phyloP scores from a whole-genome alignment of 2,113 vertebrate genomes.

The Ptilorrhoa leucosticta region DNA sequence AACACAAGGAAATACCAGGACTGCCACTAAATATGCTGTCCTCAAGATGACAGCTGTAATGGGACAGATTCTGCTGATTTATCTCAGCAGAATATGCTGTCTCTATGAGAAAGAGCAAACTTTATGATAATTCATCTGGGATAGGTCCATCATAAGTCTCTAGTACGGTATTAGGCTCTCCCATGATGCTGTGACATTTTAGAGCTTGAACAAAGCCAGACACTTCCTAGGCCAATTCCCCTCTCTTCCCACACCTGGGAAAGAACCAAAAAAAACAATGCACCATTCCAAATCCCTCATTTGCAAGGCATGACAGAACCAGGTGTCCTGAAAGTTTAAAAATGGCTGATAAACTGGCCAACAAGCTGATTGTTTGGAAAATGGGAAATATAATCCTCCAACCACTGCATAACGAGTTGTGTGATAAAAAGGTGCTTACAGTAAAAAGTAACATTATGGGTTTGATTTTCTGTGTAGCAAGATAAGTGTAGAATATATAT shows the following conservation, averaged over 20 bases:
- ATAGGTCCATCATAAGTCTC: not conserved
- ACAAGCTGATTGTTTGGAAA: not conserved
- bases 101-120: not conserved
- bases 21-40: not conserved
- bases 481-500: not conserved
- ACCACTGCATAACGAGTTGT: not conserved
- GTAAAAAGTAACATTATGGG: not conserved
- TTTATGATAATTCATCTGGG: not conserved
- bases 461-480: not conserved
- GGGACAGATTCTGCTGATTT: not conserved
- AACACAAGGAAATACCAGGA: not conserved
- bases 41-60: not conserved
- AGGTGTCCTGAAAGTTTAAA: not conserved
- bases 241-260: accelerated
- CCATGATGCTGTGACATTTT: not conserved
- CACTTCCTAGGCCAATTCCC: not conserved
- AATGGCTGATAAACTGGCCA: not conserved
- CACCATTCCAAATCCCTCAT: not conserved
- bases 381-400: not conserved
- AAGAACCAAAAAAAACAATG: accelerated
- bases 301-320: not conserved
- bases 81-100: not conserved
- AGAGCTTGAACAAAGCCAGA: not conserved
- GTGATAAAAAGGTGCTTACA: not conserved
- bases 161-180: not conserved